phyloP scores from a whole-genome alignment of 2,888 invertebrate genomes.

The Sinhomidia bicolor region DNA sequence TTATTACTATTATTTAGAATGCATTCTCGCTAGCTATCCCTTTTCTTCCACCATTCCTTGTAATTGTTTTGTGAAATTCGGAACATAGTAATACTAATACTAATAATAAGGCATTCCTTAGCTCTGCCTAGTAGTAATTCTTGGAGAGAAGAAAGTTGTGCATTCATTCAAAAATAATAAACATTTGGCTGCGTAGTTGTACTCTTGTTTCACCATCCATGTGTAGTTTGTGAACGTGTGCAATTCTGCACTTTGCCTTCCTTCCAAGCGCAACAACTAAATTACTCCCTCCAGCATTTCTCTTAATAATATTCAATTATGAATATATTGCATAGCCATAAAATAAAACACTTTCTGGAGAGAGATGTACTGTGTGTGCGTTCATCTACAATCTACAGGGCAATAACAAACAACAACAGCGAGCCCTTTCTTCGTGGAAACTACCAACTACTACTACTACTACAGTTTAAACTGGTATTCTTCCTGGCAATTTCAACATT shows the following conservation, averaged over 20 bases:
- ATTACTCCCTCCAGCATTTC: neutral
- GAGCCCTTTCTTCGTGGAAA: neutral
- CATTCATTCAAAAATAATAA: neutral
- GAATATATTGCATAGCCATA: neutral
- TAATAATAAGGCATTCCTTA: too few species aligned
- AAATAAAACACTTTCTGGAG: neutral
- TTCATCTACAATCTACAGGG: neutral
- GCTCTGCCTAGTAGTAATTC: too few species aligned
- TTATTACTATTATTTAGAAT: neutral
- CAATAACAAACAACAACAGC: too few species aligned
- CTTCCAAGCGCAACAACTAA: conserved; percentile 4
- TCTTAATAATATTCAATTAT: neutral
- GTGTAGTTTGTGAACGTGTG: conserved; percentile 11
- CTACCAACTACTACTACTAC: too few species aligned
- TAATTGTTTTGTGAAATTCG: neutral
- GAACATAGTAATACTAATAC: too few species aligned
- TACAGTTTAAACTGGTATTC: too few species aligned
- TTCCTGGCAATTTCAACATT: neutral
- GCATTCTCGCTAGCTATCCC: neutral
- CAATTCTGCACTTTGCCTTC: neutral
- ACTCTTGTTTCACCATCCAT: neutral
- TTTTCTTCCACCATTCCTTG: neutral
- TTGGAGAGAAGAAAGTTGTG: neutral
- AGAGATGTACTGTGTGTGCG: neutral
- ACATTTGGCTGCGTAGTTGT: neutral